Conservation (phyloP, 2,888 invertebrate genomes). For the Phortica okadai region DNA sequence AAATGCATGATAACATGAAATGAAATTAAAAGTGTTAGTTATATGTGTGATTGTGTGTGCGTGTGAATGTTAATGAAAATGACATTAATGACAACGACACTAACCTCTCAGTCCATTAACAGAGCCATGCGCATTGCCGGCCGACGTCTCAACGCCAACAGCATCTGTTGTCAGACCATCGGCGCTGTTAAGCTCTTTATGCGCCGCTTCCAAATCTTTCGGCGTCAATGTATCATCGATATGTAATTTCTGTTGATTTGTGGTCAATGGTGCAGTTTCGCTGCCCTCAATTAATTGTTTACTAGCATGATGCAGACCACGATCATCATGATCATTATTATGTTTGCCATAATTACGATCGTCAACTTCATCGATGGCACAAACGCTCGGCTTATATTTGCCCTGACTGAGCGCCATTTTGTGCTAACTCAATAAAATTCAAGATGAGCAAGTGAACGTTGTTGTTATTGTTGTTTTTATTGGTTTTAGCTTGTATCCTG, state of each 20-base stretch:
- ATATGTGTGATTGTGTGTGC: not conserved
- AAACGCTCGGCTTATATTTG: constrained; percentile 71
- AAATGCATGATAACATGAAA: too few relatives aligned
- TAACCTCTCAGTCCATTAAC: constrained; percentile 70
- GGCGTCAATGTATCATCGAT: constrained; percentile 65
- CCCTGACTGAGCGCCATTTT: constrained; percentile 68
- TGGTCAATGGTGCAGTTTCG: constrained; percentile 73
- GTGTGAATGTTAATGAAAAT: too few relatives aligned
- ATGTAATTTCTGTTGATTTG: constrained; percentile 71
- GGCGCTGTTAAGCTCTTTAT: constrained; percentile 44
- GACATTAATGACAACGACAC: constrained; percentile 8
- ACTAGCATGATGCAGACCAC: constrained; percentile 24
- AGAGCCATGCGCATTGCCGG: constrained; percentile 58
- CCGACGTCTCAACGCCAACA: constrained; percentile 44
- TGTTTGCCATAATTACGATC: constrained; percentile 66
- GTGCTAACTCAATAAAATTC: not conserved
- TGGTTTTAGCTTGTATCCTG: too few relatives aligned
- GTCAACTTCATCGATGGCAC: constrained; percentile 72
- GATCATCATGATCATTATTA: constrained; percentile 57
- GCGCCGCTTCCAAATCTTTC: constrained; percentile 67
- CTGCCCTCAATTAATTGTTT: constrained; percentile 73
- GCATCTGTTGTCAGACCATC: constrained; percentile 4
- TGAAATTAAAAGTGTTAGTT: too few relatives aligned
- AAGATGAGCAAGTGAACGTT: too few relatives aligned
- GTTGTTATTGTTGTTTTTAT: too few relatives aligned